Conservation (phyloP, 2,113 vertebrate genomes). For the Regulus satrapa region DNA sequence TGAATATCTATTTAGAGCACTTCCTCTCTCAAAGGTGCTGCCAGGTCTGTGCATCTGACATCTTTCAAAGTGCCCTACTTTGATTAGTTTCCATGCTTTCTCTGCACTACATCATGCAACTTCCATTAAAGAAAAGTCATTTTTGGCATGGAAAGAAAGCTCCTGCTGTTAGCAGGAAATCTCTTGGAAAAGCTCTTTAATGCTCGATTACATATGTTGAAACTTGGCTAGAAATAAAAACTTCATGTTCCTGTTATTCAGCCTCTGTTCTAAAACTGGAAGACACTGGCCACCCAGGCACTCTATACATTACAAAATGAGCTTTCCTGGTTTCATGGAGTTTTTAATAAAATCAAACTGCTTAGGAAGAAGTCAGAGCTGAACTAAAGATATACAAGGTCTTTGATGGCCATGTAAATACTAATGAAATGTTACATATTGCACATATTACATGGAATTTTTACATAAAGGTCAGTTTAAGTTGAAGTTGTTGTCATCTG, state of each 20-base stretch:
- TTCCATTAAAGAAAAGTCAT: slow-evolving; percentile 24
- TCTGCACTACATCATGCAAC: neutral
- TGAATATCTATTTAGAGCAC: neutral
- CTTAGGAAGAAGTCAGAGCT: neutral
- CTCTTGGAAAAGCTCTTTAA: neutral
- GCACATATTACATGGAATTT: neutral
- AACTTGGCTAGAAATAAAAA: neutral
- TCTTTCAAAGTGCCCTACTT: slow-evolving; percentile 2
- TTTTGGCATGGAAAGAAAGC: neutral
- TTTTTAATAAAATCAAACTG: neutral
- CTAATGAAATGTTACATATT: neutral
- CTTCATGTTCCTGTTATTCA: neutral
- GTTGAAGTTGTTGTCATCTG: neutral
- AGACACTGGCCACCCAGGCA: neutral
- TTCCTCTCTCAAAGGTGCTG: neutral
- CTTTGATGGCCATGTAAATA: neutral
- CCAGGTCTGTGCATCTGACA: neutral
- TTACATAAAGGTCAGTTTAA: neutral
- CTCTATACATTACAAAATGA: neutral
- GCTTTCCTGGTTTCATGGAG: neutral
- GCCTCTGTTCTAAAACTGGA: neutral
- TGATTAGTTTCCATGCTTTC: neutral
- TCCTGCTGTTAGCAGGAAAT: neutral
- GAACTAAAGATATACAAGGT: neutral
- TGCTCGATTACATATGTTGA: neutral